Evolutionary conservation across 1,140 invertebrate species (phyloP), one percentile per base, ranked within the genome.

Genomic region (Galleria mellonella): DNA sequence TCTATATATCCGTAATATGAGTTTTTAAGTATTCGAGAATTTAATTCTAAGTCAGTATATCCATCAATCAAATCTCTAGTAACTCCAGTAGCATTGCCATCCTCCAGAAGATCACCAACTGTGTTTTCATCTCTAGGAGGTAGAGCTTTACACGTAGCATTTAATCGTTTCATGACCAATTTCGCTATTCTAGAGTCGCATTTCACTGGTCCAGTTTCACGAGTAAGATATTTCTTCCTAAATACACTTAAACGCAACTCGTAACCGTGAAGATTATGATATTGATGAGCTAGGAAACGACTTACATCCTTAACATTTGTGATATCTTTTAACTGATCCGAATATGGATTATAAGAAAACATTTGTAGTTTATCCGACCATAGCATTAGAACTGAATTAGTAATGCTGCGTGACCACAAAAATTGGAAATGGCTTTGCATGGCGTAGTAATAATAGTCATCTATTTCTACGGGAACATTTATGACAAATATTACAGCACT

Each of bases 1-100:
- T 86, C 83, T 15, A 86, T 82, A 30, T 83, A 84, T 7, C 77
- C 81, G 23, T 76, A 81, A 39, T 76, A 83, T 4, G 66, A 65
- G 11, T 61, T 76, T 46, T 76, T 79, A 9, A 84, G 60, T 37
- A 84, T 84, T 48, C 81, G 47, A 10, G 81, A 78, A 43, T 56
- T 81, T 5, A 86, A 50, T 58, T 82, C 78, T 13, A 86, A 35
- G 44, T 84, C 83, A 10, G 79, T 67, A 35, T 76, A 83, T 0
- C 78, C 77, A 29, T 82, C 75, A 3, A 82, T 63, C 29, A 86
- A 54, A 59, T 84, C 81, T 8, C 61, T 58, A 10, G 73, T 82
- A 1, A 74, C 77, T 37, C 83, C 83, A 9, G 81, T 83, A 4
- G 70, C 72, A 23, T 73, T 85, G 0, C 75, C 78, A 43, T 84